Base-by-base conservation (phyloP, 30 jellyfish, hydroid and myxozoan species). In the Nemopilema nomurai region DNA sequence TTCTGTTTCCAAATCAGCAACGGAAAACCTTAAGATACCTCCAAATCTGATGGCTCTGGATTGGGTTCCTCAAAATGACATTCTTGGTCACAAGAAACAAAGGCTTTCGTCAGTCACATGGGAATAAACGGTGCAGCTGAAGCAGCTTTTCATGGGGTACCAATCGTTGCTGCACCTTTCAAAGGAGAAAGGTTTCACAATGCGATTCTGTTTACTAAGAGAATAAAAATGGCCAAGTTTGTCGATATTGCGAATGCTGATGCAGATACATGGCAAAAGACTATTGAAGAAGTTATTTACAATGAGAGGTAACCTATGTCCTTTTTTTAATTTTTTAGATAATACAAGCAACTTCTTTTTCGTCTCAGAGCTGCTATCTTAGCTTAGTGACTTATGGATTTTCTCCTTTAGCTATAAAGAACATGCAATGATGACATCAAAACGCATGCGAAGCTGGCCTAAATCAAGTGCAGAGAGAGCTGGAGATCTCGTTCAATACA, bases 1-100 rank as follows among this genome's bases (percentile, higher is more conserved):
- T 6, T 41, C 13, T 6, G 13, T 41, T 41, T 41, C 13, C 13
- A 41, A 41, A 41, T 13, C 26, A 78, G 87, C 65, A 23, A 63
- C 62, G 0, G 51, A 57, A 57, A 67, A 32, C 20, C 20, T 67
- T 6, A 63, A 19, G 0, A 22, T 57, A 0, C 87, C 87, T 21
- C 51, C 53, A 29, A 78, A 78, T 28, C 76, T 78, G 69, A 57
- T 9, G 31, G 69, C 33, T 20, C 69, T 86, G 23, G 74, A 86
- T 18, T 86, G 96, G 96, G 73, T 86, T 0, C 96, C 96, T 8
- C 96, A 86, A 84, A 86, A 86, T 53, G 96, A 86, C 82, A 28
- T 86, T 24, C 87, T 86, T 51, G 96, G 90, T 21, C 96, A 86
- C 63, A 51, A 33, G 49, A 86, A 30, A 74, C 87, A 49, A 77